Evolutionary conservation across 2,113 vertebrate species (phyloP).

Genomic region (Pavo muticus): DNA sequence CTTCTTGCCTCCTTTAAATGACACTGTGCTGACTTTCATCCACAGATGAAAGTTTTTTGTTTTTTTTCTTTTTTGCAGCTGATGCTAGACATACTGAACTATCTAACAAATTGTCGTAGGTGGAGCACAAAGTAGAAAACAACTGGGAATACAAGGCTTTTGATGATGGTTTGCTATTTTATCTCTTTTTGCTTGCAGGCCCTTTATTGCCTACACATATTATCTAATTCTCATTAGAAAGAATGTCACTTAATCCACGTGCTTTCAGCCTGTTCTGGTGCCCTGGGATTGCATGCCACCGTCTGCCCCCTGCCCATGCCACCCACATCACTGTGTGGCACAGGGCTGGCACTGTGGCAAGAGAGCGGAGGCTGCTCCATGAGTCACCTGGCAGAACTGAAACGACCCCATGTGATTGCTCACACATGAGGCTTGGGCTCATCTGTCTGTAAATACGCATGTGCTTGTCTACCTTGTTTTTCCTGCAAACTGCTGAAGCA

Average conservation of each 20-base stretch:
- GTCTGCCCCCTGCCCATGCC: background rate
- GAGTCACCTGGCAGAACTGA: background rate
- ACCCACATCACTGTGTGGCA: background rate
- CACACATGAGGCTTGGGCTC: background rate
- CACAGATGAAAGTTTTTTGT: background rate
- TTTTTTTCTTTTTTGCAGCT: background rate
- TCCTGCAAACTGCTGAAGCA: constrained; percentile 58
- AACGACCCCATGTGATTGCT: background rate
- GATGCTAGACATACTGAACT: background rate
- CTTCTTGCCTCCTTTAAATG: background rate
- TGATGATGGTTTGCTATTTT: background rate
- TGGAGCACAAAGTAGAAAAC: constrained; percentile 8
- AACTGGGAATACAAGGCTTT: background rate
- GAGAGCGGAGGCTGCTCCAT: background rate
- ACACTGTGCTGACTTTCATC: background rate
- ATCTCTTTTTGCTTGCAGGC: background rate
- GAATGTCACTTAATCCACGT: background rate
- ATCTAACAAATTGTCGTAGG: background rate
- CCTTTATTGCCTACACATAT: background rate
- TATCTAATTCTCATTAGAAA: background rate
- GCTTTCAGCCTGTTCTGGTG: background rate
- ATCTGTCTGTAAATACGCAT: constrained; percentile 38
- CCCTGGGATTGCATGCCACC: background rate
- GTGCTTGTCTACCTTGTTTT: constrained; percentile 34
- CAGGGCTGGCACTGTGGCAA: background rate